These are phyloP conservation scores for Heterohyrax brucei DNA, from an alignment of 2,797 vertebrate genomes.

Conservation along the genomic window DNA sequence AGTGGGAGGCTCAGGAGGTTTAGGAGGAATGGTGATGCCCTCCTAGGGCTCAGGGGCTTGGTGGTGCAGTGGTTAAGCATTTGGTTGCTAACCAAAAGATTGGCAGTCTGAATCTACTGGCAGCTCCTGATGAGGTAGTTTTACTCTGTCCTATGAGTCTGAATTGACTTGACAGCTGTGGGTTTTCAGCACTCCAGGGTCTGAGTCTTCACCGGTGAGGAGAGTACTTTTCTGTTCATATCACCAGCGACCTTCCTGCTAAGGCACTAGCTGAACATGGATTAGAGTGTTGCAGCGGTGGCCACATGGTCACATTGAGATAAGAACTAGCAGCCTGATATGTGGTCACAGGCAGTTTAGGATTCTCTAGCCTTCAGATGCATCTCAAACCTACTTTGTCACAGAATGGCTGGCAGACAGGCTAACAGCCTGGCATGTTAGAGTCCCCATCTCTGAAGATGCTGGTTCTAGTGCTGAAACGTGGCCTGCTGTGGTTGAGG, in stretches of 20 bases:
- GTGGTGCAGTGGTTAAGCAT: no score
- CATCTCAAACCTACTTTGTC: not conserved
- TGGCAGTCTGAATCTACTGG: no score
- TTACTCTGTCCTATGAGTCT: no score
- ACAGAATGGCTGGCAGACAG: conserved; percentile 28
- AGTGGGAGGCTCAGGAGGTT: not conserved
- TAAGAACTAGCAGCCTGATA: not conserved
- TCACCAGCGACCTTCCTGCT: not conserved
- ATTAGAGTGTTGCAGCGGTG: not conserved
- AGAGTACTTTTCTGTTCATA: not conserved
- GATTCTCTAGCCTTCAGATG: not conserved
- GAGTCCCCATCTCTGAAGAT: not conserved
- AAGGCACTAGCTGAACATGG: not conserved
- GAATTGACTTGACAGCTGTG: no score
- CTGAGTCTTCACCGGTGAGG: not conserved
- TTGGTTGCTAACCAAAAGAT: no score
- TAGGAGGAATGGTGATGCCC: not conserved
- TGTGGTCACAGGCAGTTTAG: not conserved
- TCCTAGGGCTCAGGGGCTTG: no score
- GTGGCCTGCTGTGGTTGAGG: not conserved
- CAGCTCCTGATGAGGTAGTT: no score
- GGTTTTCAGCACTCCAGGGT: not conserved
- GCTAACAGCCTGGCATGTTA: not conserved
- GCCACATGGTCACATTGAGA: accelerated
- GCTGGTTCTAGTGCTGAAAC: not conserved